These are phyloP conservation scores for Cynoglossus semilaevis DNA, from an alignment of 2,113 vertebrate species.

Conservation along the genomic window DNA sequence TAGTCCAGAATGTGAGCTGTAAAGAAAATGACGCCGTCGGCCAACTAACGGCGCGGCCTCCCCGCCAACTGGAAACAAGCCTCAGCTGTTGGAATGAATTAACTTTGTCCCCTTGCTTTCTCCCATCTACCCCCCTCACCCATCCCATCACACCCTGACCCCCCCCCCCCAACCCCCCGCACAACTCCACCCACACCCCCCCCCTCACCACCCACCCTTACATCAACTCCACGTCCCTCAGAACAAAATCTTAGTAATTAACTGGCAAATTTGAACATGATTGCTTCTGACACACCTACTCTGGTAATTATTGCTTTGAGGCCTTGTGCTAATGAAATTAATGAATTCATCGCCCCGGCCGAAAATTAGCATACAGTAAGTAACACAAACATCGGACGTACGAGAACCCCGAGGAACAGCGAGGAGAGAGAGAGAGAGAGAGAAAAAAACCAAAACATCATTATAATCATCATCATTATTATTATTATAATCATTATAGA, in stretches of 20 bases:
- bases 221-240: constrained; percentile 91
- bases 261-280: constrained; percentile 99
- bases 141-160: constrained; percentile 59
- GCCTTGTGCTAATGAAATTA: constrained; percentile 99
- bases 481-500: constrained; percentile 49
- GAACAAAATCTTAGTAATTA: constrained; percentile 99
- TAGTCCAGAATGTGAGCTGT: constrained; percentile 78
- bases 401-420: constrained; percentile 78
- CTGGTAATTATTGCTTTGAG: constrained; percentile 99
- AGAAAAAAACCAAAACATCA: constrained; percentile 35
- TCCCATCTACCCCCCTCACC: constrained; percentile 46
- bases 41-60: constrained; percentile 37
- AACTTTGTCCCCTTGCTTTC: constrained; percentile 51
- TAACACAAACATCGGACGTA: constrained; percentile 98
- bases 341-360: constrained; percentile 98
- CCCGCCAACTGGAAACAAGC: constrained; percentile 68
- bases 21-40: constrained; percentile 67
- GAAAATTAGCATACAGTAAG: constrained; percentile 92
- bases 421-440: constrained; percentile 39
- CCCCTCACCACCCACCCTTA: constrained; percentile 77
- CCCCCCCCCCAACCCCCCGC: constrained; percentile 73
- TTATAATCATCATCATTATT: no score
- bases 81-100: constrained; percentile 65
- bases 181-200: constrained; percentile 68
- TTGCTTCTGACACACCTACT: constrained; percentile 99